phyloP scores from a whole-genome alignment of 2,797 vertebrate genomes.

The Toxotes lorentzi region DNA sequence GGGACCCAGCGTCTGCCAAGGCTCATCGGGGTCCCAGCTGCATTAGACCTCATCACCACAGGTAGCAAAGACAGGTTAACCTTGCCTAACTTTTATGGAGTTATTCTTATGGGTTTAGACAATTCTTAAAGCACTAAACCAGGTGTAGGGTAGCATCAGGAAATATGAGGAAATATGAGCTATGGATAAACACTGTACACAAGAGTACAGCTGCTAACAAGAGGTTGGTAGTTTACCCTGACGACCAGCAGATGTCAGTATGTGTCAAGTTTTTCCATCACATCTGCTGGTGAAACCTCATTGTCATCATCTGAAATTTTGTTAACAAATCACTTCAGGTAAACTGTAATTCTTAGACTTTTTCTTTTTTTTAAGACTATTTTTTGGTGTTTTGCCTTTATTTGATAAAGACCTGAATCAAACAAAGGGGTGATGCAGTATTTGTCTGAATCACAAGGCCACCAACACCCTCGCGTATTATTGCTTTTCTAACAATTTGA shows the following conservation, averaged over 20 bases:
- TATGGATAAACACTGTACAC: neutral
- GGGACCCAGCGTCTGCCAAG: conserved; percentile 93
- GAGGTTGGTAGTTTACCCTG: neutral
- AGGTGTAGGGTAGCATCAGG: neutral
- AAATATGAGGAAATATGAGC: neutral
- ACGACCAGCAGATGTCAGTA: conserved; percentile 74
- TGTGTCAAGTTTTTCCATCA: conserved; percentile 13
- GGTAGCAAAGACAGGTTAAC: conserved; percentile 76
- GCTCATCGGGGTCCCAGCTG: conserved; percentile 90
- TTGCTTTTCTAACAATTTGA: conserved; percentile 9
- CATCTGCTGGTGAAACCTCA: too few species aligned
- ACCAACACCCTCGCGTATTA: neutral
- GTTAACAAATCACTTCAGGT: neutral
- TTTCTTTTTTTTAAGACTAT: neutral
- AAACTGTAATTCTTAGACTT: neutral
- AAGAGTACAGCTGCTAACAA: neutral
- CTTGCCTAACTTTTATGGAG: neutral
- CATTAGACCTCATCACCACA: conserved; percentile 93
- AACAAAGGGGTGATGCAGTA: neutral
- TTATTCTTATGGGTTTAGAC: neutral
- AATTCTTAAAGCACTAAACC: neutral
- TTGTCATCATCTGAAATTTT: neutral
- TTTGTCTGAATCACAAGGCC: neutral
- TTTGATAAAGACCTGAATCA: conserved; percentile 17
- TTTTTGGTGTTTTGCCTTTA: neutral